These are phyloP conservation scores for Eubucco bourcierii DNA, from an alignment of 2,113 vertebrate species.

Conservation along the genomic window DNA sequence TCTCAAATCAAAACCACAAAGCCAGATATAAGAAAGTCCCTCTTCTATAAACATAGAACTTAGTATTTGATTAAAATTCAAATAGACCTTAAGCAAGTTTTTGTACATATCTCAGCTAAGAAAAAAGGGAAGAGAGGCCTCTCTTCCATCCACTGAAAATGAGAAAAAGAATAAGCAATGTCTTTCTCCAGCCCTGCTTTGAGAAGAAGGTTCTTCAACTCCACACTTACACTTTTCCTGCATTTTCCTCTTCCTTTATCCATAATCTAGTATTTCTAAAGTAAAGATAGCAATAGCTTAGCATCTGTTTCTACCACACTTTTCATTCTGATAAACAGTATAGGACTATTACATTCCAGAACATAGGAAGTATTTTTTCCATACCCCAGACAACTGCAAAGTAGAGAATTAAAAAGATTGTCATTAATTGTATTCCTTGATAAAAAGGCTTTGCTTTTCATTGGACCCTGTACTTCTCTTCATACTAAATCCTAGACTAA, in stretches of 20 bases:
- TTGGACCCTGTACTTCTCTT: not conserved
- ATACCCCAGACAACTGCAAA: not conserved
- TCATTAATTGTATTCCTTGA: not conserved
- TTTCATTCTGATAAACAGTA: not conserved
- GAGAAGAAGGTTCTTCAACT: not conserved
- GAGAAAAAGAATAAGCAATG: not conserved
- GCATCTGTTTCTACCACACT: not conserved
- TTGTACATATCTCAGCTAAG: not conserved
- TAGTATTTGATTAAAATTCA: not conserved
- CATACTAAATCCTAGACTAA: not conserved
- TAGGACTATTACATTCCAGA: not conserved
- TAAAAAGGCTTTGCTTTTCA: not conserved
- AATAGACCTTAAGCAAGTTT: not conserved
- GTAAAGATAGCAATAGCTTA: not conserved
- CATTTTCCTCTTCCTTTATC: not conserved
- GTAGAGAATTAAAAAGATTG: not conserved
- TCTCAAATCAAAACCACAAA: not conserved
- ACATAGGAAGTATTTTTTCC: not conserved
- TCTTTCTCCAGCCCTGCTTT: not conserved
- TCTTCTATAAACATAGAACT: not conserved
- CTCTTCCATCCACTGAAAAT: not conserved
- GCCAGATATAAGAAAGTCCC: not conserved
- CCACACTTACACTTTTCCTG: not conserved
- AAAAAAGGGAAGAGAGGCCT: not conserved
- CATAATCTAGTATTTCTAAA: not conserved